Evolutionary conservation across 2,113 vertebrate genomes (phyloP).

Genomic region (Salvator merianae): DNA sequence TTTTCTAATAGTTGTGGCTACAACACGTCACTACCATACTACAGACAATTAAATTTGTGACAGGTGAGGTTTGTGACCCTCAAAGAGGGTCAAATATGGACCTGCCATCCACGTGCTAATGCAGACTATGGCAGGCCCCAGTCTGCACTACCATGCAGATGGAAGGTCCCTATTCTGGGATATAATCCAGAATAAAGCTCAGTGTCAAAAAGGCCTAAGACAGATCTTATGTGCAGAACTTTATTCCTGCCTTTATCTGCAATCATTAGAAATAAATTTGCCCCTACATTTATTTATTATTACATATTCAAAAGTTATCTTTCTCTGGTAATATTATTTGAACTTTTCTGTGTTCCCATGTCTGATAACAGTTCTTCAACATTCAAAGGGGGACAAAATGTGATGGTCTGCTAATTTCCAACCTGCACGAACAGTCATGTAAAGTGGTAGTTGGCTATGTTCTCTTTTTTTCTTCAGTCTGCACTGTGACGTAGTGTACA

Average conservation of each 20-base stretch:
- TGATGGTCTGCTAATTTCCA: not conserved
- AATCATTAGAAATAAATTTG: not conserved
- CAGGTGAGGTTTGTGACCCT: no score
- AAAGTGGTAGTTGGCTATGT: not conserved
- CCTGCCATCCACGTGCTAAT: no score
- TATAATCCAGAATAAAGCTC: not conserved
- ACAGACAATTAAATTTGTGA: no score
- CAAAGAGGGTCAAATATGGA: not conserved
- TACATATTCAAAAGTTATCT: not conserved
- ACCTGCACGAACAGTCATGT: not conserved
- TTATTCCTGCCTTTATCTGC: not conserved
- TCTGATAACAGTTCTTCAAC: not conserved
- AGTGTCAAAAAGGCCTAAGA: no score
- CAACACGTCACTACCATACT: no score
- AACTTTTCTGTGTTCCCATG: not conserved
- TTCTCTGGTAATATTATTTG: not conserved
- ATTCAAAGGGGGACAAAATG: not conserved
- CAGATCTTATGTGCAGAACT: not conserved
- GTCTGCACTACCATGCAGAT: no score
- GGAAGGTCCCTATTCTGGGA: no score
- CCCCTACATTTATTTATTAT: not conserved
- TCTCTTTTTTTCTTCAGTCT: not conserved
- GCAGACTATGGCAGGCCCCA: no score
- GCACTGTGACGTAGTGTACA: not conserved
- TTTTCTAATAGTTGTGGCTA: no score